phyloP scores from a whole-genome alignment of 2,888 invertebrate genomes.

The Digitonthophagus gazella region DNA sequence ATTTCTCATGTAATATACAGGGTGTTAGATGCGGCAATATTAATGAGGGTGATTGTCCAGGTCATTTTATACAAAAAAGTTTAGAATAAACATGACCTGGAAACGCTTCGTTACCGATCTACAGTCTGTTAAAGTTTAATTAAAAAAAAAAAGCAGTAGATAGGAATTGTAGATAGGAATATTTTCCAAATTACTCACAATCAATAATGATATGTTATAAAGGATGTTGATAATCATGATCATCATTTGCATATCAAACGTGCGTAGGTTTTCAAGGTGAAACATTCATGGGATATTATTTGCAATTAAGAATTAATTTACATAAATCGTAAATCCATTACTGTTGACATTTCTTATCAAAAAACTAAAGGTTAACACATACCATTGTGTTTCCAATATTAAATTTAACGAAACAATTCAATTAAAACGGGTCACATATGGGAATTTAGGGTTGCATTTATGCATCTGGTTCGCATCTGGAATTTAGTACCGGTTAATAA shows the following conservation, averaged over 20 bases:
- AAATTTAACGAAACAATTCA: neutral
- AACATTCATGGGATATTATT: neutral
- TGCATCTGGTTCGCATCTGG: neutral
- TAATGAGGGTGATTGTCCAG: no score
- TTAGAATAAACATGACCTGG: no score
- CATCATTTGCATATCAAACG: neutral
- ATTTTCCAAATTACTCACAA: no score
- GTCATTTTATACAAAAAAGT: no score
- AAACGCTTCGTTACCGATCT: no score
- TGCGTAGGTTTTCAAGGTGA: neutral
- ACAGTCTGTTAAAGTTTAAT: no score
- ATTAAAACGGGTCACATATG: neutral
- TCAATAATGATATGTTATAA: no score
- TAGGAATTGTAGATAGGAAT: no score
- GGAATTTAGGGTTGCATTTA: neutral
- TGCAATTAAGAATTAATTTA: neutral
- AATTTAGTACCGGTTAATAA: neutral
- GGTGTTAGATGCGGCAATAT: no score
- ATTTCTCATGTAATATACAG: neutral
- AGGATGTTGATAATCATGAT: neutral
- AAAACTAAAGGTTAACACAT: no score
- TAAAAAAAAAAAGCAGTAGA: no score
- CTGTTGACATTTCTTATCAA: no score
- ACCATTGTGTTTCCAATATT: neutral
- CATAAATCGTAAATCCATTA: neutral